Evolutionary conservation across 2,797 vertebrate species (phyloP), one percentile per base, ranked within the genome.

Genomic region (Naso thynnoides): DNA sequence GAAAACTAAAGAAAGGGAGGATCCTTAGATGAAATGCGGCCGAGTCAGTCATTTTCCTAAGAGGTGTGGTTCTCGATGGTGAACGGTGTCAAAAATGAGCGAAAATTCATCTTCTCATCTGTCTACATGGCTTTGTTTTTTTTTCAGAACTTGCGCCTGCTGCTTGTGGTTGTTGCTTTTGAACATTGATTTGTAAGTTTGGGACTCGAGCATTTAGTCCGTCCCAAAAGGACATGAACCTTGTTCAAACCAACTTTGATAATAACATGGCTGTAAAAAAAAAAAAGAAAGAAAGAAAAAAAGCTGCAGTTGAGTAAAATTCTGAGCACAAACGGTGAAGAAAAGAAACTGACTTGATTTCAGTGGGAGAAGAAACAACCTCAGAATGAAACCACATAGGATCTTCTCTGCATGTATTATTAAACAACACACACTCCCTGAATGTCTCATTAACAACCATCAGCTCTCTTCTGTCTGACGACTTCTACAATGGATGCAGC

Each of bases 401-500:
- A 76, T 72, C 38, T 16, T 48, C 14, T 74, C 15, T 21, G 13
- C 18, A 73, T 82, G 39, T 18, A 39, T 81, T 73, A 73, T 73
- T 72, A 48, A 83, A 57, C 70, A 23, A 8, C 24, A 3, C 16
- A 1, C 31, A n/a, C 42, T 78, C 73, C 41, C 63, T 39, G 49
- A 67, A 71, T 67, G 75, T 79, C 64, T 84, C 82, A 79, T 86
- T 66, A 84, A 65, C 67, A 50, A 16, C 42, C 78, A 49, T 44
- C 69, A 16, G 52, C 69, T 80, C 31, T 53, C 57, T 52, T 60
- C 55, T 33, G 19, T 55, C 16, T 65, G 53, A 73, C 66, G 69
- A 27, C 58, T 27, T 44, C 3, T 39, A 15, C 57, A 42, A 59
- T 15, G 3, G 2, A 44, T 41, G 45, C 65, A 33, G 9, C 70